Conservation (phyloP, 2,113 vertebrate species). For the Lampris incognitus region DNA sequence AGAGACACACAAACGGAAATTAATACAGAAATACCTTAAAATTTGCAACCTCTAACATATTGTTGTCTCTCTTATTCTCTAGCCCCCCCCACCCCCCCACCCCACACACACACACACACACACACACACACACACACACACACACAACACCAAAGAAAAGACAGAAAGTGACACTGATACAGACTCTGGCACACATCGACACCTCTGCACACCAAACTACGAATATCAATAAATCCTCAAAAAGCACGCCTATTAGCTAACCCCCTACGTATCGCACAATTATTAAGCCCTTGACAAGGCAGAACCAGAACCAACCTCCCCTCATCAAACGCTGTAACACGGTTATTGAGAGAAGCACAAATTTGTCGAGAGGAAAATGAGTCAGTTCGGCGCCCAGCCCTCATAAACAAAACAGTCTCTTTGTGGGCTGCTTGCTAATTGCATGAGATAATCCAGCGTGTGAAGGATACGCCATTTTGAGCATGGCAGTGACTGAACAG, state of each 20-base stretch:
- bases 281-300: neutral
- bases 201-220: neutral
- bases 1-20: neutral
- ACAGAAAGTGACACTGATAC: neutral
- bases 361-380: conserved; percentile 33
- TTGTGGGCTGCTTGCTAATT: conserved; percentile 68
- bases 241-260: neutral
- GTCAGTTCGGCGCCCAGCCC: conserved; percentile 23
- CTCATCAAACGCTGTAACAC: conserved; percentile 6
- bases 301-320: conserved; percentile 17
- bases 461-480: conserved; percentile 71
- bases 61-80: neutral
- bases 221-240: neutral
- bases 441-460: conserved; percentile 60
- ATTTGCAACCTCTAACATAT: neutral
- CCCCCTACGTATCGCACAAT: neutral
- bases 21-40: neutral
- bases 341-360: conserved; percentile 6
- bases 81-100: no score
- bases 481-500: conserved; percentile 65
- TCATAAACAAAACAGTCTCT: conserved; percentile 31
- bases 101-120: neutral
- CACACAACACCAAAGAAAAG: neutral
- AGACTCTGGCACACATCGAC: neutral
- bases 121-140: neutral